phyloP scores from a whole-genome alignment of 2,113 vertebrate genomes.

The Lates calcarifer region DNA sequence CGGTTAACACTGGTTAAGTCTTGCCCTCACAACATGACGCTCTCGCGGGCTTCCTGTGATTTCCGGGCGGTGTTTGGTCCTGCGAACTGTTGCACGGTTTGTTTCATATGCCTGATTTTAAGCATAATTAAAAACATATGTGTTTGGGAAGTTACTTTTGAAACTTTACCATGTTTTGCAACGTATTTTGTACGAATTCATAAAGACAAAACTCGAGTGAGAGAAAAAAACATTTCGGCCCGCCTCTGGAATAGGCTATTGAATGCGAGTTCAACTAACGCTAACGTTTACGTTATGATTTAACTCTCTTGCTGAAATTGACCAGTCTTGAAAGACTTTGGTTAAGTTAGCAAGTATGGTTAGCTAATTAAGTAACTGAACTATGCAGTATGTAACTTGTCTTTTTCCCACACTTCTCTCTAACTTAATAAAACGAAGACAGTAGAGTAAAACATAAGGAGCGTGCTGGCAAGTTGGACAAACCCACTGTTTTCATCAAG shows the following conservation, averaged over 20 bases:
- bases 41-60: constrained; percentile 81
- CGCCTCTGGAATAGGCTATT: constrained; percentile 17
- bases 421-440: background rate
- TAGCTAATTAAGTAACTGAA: background rate
- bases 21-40: constrained; percentile 65
- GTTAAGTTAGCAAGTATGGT: background rate
- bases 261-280: constrained; percentile 56
- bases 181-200: background rate
- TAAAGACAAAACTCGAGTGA: background rate
- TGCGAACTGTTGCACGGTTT: constrained; percentile 12
- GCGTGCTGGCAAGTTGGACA: constrained; percentile 7
- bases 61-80: constrained; percentile 56
- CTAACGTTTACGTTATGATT: constrained; percentile 32
- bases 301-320: background rate
- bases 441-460: background rate
- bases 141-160: constrained; percentile 6
- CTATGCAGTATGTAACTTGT: background rate
- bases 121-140: background rate
- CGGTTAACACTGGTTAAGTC: background rate
- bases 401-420: background rate
- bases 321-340: background rate
- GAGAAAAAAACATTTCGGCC: constrained; percentile 6
- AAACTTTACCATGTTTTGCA: background rate
- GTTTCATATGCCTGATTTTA: background rate
- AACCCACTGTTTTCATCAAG: constrained; percentile 72